Evolutionary conservation across 1,140 invertebrate species (phyloP), one percentile per base, ranked within the genome.

Genomic region (Lordiphosa collinella): DNA sequence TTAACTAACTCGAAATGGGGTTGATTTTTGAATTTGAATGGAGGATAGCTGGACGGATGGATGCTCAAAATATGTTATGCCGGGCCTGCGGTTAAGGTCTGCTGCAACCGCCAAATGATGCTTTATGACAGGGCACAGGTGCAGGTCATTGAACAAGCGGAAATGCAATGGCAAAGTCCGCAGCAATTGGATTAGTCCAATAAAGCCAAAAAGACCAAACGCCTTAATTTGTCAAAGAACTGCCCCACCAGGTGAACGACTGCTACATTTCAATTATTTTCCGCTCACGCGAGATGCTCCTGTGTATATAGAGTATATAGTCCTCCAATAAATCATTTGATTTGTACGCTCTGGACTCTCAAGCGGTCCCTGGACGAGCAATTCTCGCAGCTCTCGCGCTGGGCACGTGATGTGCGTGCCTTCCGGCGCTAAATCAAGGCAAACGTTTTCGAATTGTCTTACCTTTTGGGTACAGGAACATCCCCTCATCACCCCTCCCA

Each of bases 401-500:
- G n/a, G 55, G 59, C 71, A 76, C 71, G 76, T 80, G 71, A 65
- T 71, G 72, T 84, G 78, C 78, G 78, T 84, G 78, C 72, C 79
- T 85, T 84, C 78, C 78, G 78, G 78, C 65, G 56, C 78, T 84
- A 84, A 84, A 84, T 84, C 78, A 84, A 84, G 78, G 78, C 79
- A 64, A 78, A 40, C 78, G 67, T 60, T 82, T 84, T 73, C 63
- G 64, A 82, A 84, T 82, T 84, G 78, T 82, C 78, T 82, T 82
- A 84, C 68, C 78, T 84, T 66, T 54, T 64, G 50, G 22, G 3
- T 11, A 16, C 36, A 0, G 11, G 11, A 51, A 1, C 16, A 34
- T 13, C 35, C 32, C 11, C 18, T 40, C 18, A 52, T 36, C n/a
- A 34, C 46, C 46, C 29, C n/a, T n/a, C n/a, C n/a, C n/a, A n/a